Base-by-base conservation (phyloP, 1,140 invertebrate genomes). In the Paraescarpia echinospica region DNA sequence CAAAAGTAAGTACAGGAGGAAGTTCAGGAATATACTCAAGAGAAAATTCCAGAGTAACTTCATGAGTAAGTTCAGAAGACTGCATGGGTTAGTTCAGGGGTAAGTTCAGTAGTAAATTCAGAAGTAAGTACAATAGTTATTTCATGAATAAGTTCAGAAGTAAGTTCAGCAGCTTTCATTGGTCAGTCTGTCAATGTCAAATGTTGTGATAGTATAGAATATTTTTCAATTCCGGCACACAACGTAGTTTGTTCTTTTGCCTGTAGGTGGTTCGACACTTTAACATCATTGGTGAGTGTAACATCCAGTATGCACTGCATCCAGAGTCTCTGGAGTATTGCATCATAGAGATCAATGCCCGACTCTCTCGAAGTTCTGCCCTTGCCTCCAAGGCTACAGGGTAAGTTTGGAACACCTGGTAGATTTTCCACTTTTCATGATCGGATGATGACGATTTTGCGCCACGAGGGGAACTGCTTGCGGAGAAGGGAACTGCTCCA, bases 261-360 rank as follows among this genome's bases (percentile, higher is more conserved):
- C 59, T 77, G 27, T 77, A 77, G 59, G 59, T 77, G 59, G 99
- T 99, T 92, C 97, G 98, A 89, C 98, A 99, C 96, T 98, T 99
- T 93, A 98, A 98, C 5, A 97, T 99, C 48, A 98, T 99, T 14
- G 99, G 99, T 22, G 99, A 99, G 96, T 99, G 99, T 95, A 99
- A 99, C 95, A 99, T 99, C 93, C 99, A 99, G 96, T 99, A 99
- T 96, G 99, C 99, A 1, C 96, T 99, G 0, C 99, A 98, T 97
- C 99, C 99, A 0, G 96, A 97, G 92, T 98, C 98, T 27, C 96
- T 96, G 93, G 94, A 97, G 96, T 97, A 96, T 94, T 97, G 95
- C 95, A 96, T 97, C 92, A 97, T 97, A 93, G 96, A 97, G 96
- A 97, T 99, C 0, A 99, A 99, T 96, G 99, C 99, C 0, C 97